Base-by-base conservation (phyloP, 1,140 invertebrate genomes). In the Thereuonema tuberculata region DNA sequence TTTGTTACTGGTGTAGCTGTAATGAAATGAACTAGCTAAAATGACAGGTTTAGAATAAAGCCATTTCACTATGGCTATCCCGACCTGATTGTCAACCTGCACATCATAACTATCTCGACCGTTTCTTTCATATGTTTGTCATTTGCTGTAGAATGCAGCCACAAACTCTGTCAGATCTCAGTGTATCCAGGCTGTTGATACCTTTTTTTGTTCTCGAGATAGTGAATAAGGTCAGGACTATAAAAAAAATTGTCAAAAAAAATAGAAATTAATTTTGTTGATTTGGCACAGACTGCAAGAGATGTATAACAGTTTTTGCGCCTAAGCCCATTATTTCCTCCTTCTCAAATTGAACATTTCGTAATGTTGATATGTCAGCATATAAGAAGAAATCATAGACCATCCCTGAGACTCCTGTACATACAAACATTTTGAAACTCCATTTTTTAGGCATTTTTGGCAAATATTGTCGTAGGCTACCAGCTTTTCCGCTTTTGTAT, bases 1-100 rank as follows among this genome's bases (percentile, higher is more conserved):
- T 69, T 31, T 61, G 17, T 43, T 43, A 43, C 37, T 43, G 37
- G 37, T 12, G 9, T 43, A 12, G 9, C 37, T 12, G 37, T n/a
- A n/a, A 43, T 43, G n/a, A 43, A 43, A 43, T n/a, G 37, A 43
- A n/a, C 37, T n/a, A n/a, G n/a, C n/a, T n/a, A n/a, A n/a, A n/a
- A n/a, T n/a, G n/a, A n/a, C n/a, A n/a, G n/a, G n/a, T n/a, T n/a
- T n/a, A n/a, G n/a, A n/a, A n/a, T n/a, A n/a, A n/a, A 43, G 37
- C 37, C 37, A 43, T n/a, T 43, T 43, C 37, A 43, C 37, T 43
- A 43, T 43, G 9, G 37, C 37, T 43, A 43, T n/a, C 9, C 37
- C 37, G n/a, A n/a, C 37, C 9, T 43, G 37, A n/a, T n/a, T n/a
- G n/a, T n/a, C n/a, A n/a, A n/a, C n/a, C n/a, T n/a, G n/a, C n/a